Conservation (phyloP, 53 echinoderm and acorn worm genomes). For the Mesocentrotus franciscanus region DNA sequence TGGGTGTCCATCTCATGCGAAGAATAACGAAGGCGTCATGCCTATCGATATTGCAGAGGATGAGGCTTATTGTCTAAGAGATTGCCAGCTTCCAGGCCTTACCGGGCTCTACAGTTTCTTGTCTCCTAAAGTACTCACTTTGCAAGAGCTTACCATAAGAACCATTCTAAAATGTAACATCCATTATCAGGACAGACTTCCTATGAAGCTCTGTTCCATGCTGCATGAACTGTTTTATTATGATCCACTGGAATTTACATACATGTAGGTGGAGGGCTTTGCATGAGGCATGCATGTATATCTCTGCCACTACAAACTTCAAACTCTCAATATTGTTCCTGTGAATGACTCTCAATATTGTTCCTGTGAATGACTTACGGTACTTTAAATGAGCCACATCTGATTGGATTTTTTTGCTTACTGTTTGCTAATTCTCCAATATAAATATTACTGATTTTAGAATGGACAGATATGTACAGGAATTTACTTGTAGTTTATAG, state of each 20-base stretch:
- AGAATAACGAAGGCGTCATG: constrained; percentile 5
- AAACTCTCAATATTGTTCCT: too few species aligned
- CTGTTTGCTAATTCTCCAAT: too few species aligned
- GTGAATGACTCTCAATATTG: too few species aligned
- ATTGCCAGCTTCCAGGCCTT: not conserved
- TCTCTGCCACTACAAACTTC: too few species aligned
- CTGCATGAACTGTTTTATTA: not conserved
- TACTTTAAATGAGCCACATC: too few species aligned
- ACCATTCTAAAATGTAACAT: not conserved
- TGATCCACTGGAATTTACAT: not conserved
- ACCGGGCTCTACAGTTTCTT: not conserved
- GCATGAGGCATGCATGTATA: too few species aligned
- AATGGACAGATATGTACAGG: too few species aligned
- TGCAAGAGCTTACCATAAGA: constrained; percentile 36
- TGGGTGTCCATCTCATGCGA: not conserved
- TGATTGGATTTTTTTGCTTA: too few species aligned
- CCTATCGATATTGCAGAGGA: not conserved
- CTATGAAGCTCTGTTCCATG: not conserved
- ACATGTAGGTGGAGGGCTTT: too few species aligned
- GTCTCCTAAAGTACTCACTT: not conserved
- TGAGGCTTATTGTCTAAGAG: not conserved
- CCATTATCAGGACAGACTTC: not conserved
- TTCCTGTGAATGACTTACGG: too few species aligned
- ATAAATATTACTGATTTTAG: too few species aligned
- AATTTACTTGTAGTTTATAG: too few species aligned